Evolutionary conservation across 1,140 invertebrate species (phyloP), one percentile per base, ranked within the genome.

Genomic region (Neodiprion lecontei): DNA sequence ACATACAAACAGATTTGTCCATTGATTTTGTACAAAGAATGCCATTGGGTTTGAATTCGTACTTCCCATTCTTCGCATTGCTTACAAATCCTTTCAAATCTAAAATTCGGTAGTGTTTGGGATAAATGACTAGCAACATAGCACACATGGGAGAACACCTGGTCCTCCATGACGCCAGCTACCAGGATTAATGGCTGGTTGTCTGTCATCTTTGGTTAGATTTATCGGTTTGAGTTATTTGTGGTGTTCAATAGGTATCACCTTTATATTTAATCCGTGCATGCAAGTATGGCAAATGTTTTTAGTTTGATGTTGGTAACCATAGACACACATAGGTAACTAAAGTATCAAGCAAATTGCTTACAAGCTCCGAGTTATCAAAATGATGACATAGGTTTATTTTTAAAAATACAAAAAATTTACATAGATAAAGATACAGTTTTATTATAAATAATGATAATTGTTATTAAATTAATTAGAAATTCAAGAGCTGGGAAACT

Each of bases 41-140:
- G 49, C 12, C 23, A 69, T n/a, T 1, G 40, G 28, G 11, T 49
- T 0, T 21, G 49, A 40, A 17, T 74, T 7, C 61, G 72, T 76
- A 81, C 80, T 53, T 81, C 53, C 80, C 80, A 81, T 53, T 75
- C 74, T 28, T 4, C 4, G 9, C n/a, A 11, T 53, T 28, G 72
- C 75, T 78, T 78, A 50, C 23, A 61, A 71, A 81, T 75, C 48
- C 40, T 77, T 12, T 48, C 74, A 65, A 72, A 72, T 47, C 69
- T 9, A 73, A 81, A 81, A 68, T 80, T 79, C 4, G 76, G 75
- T 48, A 81, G 71, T 49, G 72, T 12, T 10, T 65, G 48, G 1
- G 74, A 70, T 28, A 81, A 76, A 72, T 73, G 77, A 65, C 78
- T 75, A 48, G 75, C 72, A 21, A 80, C 67, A n/a, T 70, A 80